Evolutionary conservation across 2,797 vertebrate genomes (phyloP).

Genomic region (Anguilla marmorata): DNA sequence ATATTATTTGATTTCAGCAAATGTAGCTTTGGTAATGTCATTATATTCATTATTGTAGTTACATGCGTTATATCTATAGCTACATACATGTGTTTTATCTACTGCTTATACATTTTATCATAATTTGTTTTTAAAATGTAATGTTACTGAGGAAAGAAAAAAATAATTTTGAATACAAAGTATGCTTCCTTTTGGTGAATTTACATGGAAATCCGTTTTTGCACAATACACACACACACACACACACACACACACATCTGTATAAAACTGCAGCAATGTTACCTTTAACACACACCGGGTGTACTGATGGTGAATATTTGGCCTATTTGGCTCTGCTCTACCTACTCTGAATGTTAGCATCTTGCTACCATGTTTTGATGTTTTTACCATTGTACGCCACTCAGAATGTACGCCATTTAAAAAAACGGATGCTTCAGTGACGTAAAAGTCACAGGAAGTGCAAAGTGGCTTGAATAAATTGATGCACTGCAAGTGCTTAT

Average conservation of each 20-base stretch:
- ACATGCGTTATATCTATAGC: background rate
- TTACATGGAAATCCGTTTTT: background rate
- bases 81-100: background rate
- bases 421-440: conserved; percentile 42
- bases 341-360: background rate
- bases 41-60: background rate
- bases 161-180: background rate
- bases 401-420: conserved; percentile 27
- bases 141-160: background rate
- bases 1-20: background rate
- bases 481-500: conserved; percentile 60
- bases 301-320: background rate
- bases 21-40: background rate
- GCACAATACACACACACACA: conserved; percentile 9
- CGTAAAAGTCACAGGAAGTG: conserved; percentile 55
- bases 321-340: background rate
- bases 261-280: background rate
- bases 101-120: background rate
- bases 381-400: background rate
- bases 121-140: background rate
- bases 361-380: background rate
- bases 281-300: background rate
- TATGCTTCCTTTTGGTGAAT: background rate
- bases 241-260: background rate
- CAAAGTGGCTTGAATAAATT: conserved; percentile 56